phyloP scores from a whole-genome alignment of 2,113 vertebrate genomes.

The Thalassoma bifasciatum region DNA sequence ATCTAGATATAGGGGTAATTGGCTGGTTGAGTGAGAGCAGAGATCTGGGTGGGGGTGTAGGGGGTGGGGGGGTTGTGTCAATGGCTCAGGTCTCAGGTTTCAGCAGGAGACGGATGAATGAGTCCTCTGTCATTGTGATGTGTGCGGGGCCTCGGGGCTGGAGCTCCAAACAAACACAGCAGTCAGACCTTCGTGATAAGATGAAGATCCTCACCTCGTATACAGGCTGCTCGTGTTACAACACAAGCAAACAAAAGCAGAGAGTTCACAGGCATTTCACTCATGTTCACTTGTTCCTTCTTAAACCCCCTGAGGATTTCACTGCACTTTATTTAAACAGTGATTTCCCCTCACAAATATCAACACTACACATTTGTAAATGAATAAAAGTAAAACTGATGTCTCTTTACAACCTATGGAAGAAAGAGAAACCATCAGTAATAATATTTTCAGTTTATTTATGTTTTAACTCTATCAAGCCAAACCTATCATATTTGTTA shows the following conservation, averaged over 20 bases:
- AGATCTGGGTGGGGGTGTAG: constrained; percentile 15
- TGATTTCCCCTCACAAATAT: too few relatives aligned
- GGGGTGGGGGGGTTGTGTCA: constrained; percentile 31
- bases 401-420: too few relatives aligned
- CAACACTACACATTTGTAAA: too few relatives aligned
- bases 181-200: constrained; percentile 9
- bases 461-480: too few relatives aligned
- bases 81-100: constrained; percentile 43
- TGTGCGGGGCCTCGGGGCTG: constrained; percentile 24
- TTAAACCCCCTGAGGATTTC: background rate
- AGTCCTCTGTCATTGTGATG: constrained; percentile 49
- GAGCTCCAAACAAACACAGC: constrained; percentile 40
- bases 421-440: too few relatives aligned
- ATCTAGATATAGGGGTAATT: constrained; percentile 58
- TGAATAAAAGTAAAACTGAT: too few relatives aligned
- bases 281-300: background rate
- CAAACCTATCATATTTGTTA: too few relatives aligned
- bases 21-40: constrained; percentile 45
- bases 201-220: background rate
- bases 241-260: background rate
- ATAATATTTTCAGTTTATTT: too few relatives aligned
- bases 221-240: constrained; percentile 3
- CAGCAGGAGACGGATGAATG: constrained; percentile 50
- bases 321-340: too few relatives aligned
- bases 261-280: background rate